These are phyloP conservation scores for Falcaria lacertinaria DNA, from an alignment of 2,888 invertebrate genomes.

Conservation along the genomic window DNA sequence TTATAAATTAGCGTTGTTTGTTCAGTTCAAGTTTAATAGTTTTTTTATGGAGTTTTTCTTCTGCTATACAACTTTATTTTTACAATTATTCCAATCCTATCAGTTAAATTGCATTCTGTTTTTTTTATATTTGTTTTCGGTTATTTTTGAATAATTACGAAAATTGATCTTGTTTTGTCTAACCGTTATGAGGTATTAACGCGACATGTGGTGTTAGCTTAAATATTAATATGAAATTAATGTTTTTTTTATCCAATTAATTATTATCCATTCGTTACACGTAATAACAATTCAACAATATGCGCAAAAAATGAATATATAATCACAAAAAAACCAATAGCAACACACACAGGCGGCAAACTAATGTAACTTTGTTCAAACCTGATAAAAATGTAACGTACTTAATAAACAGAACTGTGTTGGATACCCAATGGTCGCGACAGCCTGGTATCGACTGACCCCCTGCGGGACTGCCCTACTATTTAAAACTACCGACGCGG, in stretches of 20 bases:
- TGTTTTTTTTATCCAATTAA: neutral
- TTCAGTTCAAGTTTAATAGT: too few relatives aligned
- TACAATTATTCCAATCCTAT: too few relatives aligned
- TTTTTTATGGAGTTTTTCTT: too few relatives aligned
- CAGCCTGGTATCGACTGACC: conserved; percentile 47
- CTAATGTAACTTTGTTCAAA: neutral
- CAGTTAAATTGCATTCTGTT: too few relatives aligned
- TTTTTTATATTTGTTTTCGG: too few relatives aligned
- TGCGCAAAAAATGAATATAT: neutral
- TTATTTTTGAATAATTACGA: too few relatives aligned
- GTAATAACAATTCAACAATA: neutral
- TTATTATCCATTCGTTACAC: neutral
- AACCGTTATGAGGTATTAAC: too few relatives aligned
- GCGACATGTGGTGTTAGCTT: too few relatives aligned
- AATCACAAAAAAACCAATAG: neutral
- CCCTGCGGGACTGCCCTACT: conserved; percentile 37
- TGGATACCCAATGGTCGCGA: conserved; percentile 34
- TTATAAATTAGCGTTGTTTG: too few relatives aligned
- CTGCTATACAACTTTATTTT: too few relatives aligned
- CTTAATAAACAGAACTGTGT: conserved; percentile 4
- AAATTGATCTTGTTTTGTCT: too few relatives aligned
- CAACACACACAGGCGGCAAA: neutral
- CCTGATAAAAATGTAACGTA: neutral
- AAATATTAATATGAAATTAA: too few relatives aligned
- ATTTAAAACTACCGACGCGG: conserved; percentile 47